Conservation (phyloP, 1,140 invertebrate species). For the Theocolax elegans region DNA sequence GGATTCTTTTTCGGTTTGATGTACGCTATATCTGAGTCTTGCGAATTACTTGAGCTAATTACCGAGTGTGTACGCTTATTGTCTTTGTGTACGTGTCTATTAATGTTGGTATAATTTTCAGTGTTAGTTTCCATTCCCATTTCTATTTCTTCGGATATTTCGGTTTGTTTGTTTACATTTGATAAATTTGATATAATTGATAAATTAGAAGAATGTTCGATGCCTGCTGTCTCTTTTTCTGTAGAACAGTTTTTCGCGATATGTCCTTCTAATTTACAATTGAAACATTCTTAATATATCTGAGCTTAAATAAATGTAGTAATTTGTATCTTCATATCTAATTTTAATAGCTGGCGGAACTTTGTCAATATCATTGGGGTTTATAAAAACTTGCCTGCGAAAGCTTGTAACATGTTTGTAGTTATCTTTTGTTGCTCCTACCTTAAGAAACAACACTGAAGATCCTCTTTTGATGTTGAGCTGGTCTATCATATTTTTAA, state of each 20-base stretch:
- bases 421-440: neutral
- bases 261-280: constrained; percentile 24
- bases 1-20: no score
- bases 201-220: no score
- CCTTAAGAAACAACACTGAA: neutral
- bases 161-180: no score
- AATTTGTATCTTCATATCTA: constrained; percentile 4
- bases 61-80: no score
- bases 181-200: no score
- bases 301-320: constrained; percentile 22
- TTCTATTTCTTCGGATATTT: no score
- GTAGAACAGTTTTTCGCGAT: neutral
- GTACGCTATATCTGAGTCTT: no score
- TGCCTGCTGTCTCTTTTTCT: no score
- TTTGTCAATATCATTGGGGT: constrained; percentile 17
- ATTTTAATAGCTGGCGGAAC: neutral
- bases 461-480: neutral
- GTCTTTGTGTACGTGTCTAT: no score
- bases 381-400: neutral
- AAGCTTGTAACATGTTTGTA: constrained; percentile 1
- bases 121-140: no score
- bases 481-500: neutral
- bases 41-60: no score
- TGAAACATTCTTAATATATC: constrained; percentile 22
- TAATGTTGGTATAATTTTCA: no score